A percentile compares a stretch with the other conserved stretches of the same genome.
These are phyloP conservation scores for Tachypleus tridentatus DNA, from an alignment of 1,140 invertebrate genomes.

Conservation along the genomic window DNA sequence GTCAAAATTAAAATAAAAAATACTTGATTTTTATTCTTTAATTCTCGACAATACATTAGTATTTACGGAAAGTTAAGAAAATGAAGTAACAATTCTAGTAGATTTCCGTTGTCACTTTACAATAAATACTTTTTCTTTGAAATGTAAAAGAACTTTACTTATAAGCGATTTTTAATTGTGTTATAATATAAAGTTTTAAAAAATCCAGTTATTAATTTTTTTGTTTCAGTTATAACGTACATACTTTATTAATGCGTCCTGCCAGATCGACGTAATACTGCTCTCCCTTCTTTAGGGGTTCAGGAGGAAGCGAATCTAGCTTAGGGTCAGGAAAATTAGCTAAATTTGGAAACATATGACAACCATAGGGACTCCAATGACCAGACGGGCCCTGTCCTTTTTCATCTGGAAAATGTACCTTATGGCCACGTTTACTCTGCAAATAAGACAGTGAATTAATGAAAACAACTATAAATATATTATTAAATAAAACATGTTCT, in stretches of 20 bases:
- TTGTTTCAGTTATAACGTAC: too few relatives aligned
- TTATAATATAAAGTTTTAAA: too few relatives aligned
- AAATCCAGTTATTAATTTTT: too few relatives aligned
- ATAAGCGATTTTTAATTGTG: too few relatives aligned
- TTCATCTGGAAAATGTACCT: conserved; percentile 15
- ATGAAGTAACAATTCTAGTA: too few relatives aligned
- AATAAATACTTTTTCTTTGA: too few relatives aligned
- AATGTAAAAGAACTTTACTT: too few relatives aligned
- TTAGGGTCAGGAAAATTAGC: conserved; percentile 70
- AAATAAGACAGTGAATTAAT: conserved; percentile 4
- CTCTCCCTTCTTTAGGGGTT: conserved; percentile 72
- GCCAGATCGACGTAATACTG: conserved; percentile 90
- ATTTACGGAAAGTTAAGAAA: too few relatives aligned
- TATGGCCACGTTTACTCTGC: conserved; percentile 21
- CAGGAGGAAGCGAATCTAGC: conserved; percentile 66
- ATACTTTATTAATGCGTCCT: conserved; percentile 85
- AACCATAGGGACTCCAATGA: conserved; percentile 62
- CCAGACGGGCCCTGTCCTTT: conserved; percentile 8
- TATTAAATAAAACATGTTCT: background rate
- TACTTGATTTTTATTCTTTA: too few relatives aligned
- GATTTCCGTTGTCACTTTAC: too few relatives aligned
- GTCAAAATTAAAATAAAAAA: too few relatives aligned
- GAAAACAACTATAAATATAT: background rate
- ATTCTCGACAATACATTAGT: too few relatives aligned
- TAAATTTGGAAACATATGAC: conserved; percentile 62